Evolutionary conservation across 2,888 invertebrate species (phyloP).

Genomic region (Xanthia togata): DNA sequence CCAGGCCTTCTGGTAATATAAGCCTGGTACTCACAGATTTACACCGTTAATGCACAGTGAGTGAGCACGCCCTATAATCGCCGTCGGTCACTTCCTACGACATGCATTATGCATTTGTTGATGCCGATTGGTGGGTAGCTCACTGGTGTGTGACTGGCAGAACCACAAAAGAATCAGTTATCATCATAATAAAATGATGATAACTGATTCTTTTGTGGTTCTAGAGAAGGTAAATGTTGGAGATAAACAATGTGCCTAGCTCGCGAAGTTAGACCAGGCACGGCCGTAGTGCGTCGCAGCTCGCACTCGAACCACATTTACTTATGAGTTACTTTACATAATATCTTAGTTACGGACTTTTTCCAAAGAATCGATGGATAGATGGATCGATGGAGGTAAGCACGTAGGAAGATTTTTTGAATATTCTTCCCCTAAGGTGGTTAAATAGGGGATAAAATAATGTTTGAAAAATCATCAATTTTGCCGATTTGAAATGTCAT

Average conservation of each 20-base stretch:
- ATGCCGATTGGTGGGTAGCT: background rate
- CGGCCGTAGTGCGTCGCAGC: background rate
- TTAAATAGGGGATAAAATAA: background rate
- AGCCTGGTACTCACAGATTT: constrained; percentile 10
- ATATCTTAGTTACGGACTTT: background rate
- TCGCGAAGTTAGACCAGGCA: background rate
- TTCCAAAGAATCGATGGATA: background rate
- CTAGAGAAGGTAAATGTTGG: background rate
- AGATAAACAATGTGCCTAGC: background rate
- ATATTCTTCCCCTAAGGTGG: background rate
- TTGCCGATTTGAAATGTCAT: background rate
- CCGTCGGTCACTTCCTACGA: constrained; percentile 34
- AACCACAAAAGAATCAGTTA: too few relatives aligned
- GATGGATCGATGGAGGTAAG: background rate
- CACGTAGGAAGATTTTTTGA: background rate
- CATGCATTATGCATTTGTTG: constrained; percentile 29
- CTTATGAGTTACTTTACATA: background rate
- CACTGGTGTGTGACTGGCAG: constrained; percentile 27
- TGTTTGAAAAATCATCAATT: background rate
- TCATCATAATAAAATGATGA: too few relatives aligned
- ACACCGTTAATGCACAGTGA: constrained; percentile 55
- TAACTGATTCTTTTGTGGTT: background rate
- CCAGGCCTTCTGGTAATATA: background rate
- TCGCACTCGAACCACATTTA: background rate
- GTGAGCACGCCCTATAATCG: constrained; percentile 51